These are phyloP conservation scores for Psittacula derbiana DNA, from an alignment of 2,797 vertebrate genomes.

Conservation along the genomic window DNA sequence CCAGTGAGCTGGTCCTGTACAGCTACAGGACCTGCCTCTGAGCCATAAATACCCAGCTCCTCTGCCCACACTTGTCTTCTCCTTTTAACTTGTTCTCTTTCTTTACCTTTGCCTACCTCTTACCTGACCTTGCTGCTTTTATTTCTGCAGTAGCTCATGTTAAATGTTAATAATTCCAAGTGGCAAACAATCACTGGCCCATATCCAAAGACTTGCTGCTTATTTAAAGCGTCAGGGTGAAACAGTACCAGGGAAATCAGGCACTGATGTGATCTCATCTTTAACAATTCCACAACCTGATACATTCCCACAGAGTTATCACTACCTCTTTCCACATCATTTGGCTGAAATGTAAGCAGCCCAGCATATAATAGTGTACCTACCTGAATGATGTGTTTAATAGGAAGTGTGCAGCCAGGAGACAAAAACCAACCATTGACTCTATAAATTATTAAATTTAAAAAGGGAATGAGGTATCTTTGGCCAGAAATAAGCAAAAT, in stretches of 20 bases:
- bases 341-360: background rate
- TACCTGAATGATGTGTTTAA: conserved; percentile 51
- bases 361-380: background rate
- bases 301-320: background rate
- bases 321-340: background rate
- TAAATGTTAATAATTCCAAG: background rate
- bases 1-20: background rate
- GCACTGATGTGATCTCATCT: background rate
- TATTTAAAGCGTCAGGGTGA: background rate
- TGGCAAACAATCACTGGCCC: background rate
- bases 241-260: background rate
- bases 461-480: background rate
- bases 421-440: background rate
- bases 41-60: background rate
- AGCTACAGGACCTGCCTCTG: background rate
- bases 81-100: background rate
- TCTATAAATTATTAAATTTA: conserved; percentile 45
- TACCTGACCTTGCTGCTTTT: background rate
- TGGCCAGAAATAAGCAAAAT: background rate
- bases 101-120: background rate
- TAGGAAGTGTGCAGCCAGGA: conserved; percentile 7
- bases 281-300: background rate
- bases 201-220: background rate
- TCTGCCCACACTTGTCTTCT: background rate
- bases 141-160: background rate